Evolutionary conservation across 2,113 vertebrate species (phyloP).

Genomic region (Neolamprologus variostigma): DNA sequence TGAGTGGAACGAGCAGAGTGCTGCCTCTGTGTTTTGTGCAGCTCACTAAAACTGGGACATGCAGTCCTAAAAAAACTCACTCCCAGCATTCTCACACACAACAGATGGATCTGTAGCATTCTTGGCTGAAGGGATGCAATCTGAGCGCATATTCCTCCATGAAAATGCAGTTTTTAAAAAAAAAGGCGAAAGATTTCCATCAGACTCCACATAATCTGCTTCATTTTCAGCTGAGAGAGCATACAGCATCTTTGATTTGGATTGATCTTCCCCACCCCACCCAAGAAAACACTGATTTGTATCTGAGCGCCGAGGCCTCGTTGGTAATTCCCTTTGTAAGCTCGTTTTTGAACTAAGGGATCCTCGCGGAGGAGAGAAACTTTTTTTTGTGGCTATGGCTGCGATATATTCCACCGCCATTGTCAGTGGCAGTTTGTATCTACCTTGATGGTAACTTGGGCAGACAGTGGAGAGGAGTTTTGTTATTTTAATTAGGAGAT

Average conservation of each 20-base stretch:
- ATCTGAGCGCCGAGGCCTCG: conserved; percentile 4
- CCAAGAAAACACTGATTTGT: conserved; percentile 40
- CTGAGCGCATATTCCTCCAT: conserved; percentile 12
- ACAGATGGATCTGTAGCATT: conserved; percentile 59
- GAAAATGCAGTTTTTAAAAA: neutral
- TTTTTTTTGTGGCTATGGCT: conserved; percentile 39
- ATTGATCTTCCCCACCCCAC: conserved; percentile 21
- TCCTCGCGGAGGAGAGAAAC: conserved; percentile 38
- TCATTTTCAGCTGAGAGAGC: conserved; percentile 32
- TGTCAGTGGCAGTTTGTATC: conserved; percentile 68
- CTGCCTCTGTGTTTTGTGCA: conserved; percentile 44
- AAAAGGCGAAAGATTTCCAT: conserved; percentile 34
- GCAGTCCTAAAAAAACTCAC: conserved; percentile 48
- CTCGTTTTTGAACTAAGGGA: conserved; percentile 35
- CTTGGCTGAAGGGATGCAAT: conserved; percentile 47
- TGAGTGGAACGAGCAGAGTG: conserved; percentile 31
- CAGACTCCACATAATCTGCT: conserved; percentile 35
- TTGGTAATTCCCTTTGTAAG: conserved; percentile 58
- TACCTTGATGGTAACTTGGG: conserved; percentile 70
- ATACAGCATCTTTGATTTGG: conserved; percentile 33
- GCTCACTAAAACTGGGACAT: conserved; percentile 52
- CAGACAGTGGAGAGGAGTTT: conserved; percentile 70
- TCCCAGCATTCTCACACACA: conserved; percentile 47
- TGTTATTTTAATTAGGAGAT: conserved; percentile 80
- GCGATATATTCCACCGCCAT: conserved; percentile 41